Base-by-base conservation (phyloP, 2,888 invertebrate genomes). In the Hoplodrina ambigua region DNA sequence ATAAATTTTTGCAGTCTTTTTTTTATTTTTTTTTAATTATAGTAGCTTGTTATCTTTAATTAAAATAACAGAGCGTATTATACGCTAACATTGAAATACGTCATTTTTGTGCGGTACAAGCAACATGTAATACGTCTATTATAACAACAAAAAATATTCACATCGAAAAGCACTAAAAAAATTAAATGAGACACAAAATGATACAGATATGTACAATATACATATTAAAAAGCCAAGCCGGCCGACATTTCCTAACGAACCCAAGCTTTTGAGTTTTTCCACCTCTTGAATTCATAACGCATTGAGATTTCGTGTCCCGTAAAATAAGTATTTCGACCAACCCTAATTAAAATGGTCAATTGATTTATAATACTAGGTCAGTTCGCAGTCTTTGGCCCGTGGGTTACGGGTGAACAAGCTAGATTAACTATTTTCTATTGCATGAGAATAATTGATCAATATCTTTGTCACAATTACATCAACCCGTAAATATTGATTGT, bases 301-400 rank as follows among this genome's bases (percentile, higher is more conserved):
- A 78, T 78, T 70, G 69, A 65, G 37, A 63, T 25, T 33, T 67
- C 46, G 44, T 78, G 78, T 78, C 65, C 80, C 78, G 65, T 70
- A 60, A 70, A 69, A 68, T 72, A 80, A 73, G 64, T 67, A 73
- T 73, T 67, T 56, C 53, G 49, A 37, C 15, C 17, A 60, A 60
- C 78, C 82, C 67, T 81, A 70, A 80, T 80, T 80, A 70, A 59
- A 25, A 70, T 73, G 78, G 79, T 80, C 82, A 78, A 73, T 78
- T 78, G 74, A 41, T 41, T 69, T 58, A 17, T 65, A 69, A 78
- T 76, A 44, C 58, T 20, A 11, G 17, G 30, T 25, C 30, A 57
- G n/a, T 41, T 10, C 5, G n/a, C 25, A 25, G 17, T 20, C 19
- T 55, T 25, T 59, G 46, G 64, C 33, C 30, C n/a, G 57, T 19